A percentile compares a stretch with the other conserved stretches of the same genome.
These are phyloP conservation scores for Platichthys flesus DNA, from an alignment of 2,113 vertebrate species.

Conservation along the genomic window DNA sequence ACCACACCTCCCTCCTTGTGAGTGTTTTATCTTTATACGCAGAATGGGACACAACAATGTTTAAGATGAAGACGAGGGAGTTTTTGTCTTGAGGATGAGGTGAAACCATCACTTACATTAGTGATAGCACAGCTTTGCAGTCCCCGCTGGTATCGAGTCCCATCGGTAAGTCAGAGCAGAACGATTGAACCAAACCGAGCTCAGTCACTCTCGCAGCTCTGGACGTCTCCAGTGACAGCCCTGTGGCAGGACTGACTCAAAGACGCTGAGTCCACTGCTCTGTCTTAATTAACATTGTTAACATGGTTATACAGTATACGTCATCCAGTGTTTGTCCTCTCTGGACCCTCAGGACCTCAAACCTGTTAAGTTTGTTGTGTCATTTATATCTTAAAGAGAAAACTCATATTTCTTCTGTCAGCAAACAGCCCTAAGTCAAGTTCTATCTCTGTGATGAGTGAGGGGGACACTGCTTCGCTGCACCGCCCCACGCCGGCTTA, in stretches of 20 bases:
- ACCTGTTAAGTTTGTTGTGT: too few species aligned
- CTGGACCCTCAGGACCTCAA: not conserved
- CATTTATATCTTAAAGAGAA: too few species aligned
- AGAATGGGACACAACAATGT: too few species aligned
- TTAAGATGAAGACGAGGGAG: too few species aligned
- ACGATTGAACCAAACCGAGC: not conserved
- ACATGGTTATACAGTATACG: not conserved
- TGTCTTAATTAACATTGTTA: constrained; percentile 5
- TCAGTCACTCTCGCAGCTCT: constrained; percentile 10
- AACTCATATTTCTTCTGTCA: not conserved
- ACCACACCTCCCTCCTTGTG: not conserved
- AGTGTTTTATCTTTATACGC: too few species aligned
- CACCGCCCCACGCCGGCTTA: constrained; percentile 32
- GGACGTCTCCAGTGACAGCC: constrained; percentile 3
- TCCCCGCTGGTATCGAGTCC: too few species aligned
- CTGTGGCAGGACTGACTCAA: constrained; percentile 14
- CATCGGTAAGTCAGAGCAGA: not conserved
- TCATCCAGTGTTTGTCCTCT: not conserved
- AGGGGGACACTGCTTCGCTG: constrained; percentile 23
- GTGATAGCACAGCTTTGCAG: too few species aligned
- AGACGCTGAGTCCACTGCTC: constrained; percentile 4
- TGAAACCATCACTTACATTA: too few species aligned
- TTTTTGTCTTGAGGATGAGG: too few species aligned
- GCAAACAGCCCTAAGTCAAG: constrained; percentile 25
- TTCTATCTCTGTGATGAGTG: constrained; percentile 29